These are phyloP conservation scores for Coturnix japonica DNA, from an alignment of 2,113 vertebrate species.

Conservation along the genomic window DNA sequence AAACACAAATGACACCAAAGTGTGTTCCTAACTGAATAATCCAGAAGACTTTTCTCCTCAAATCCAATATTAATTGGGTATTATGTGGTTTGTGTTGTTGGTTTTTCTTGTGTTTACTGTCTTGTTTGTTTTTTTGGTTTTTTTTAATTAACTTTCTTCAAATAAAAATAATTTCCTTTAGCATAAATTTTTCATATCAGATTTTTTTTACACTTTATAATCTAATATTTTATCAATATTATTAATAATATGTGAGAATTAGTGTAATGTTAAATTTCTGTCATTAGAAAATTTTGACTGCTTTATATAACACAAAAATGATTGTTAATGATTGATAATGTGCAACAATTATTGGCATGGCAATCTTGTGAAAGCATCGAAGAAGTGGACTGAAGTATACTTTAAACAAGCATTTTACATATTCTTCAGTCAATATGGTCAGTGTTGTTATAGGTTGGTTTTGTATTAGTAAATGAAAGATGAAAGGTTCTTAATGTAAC, in stretches of 20 bases:
- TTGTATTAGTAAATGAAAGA: not conserved
- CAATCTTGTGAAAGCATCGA: not conserved
- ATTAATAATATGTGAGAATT: not conserved
- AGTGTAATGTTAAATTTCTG: not conserved
- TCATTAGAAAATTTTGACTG: not conserved
- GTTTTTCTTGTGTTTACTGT: accelerated
- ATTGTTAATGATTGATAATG: not conserved
- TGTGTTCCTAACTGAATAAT: not conserved
- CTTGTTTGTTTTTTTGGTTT: not conserved
- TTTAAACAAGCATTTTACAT: not conserved
- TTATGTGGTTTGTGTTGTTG: not conserved
- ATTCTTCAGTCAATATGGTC: not conserved
- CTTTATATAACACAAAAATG: not conserved
- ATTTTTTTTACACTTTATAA: not conserved
- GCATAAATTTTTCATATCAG: not conserved
- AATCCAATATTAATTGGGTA: not conserved
- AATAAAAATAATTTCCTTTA: not conserved
- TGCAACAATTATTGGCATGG: not conserved
- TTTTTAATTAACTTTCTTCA: not conserved
- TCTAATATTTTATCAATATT: not conserved
- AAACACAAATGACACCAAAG: not conserved
- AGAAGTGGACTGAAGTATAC: not conserved
- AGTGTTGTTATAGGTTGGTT: not conserved
- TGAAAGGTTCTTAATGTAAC: not conserved
- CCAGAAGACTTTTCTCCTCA: not conserved